Evolutionary conservation across 2,888 invertebrate genomes (phyloP), one percentile per base, ranked within the genome.

Genomic region (Microchrysa polita): DNA sequence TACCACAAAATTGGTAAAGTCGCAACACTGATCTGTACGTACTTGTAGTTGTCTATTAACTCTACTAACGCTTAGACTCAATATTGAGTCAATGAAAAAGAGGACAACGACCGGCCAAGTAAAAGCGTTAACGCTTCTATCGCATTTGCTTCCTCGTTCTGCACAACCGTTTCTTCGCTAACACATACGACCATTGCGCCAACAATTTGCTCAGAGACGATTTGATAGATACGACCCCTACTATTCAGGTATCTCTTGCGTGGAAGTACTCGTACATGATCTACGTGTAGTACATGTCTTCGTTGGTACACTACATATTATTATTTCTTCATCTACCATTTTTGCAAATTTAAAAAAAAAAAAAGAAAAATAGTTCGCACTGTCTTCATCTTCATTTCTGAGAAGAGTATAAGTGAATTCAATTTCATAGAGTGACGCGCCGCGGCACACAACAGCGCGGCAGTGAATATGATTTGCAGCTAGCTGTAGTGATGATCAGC

Each of bases 61-160:
- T 14, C 44, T n/a, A n/a, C n/a, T 48, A 34, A 65, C 65, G 48
- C 48, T 65, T 61, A 61, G 61, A 16, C 67, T 48, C 63, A 27
- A 53, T n/a, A n/a, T 67, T 59, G 67, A 55, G 23, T 74, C 73
- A 74, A 74, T 74, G 74, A 73, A 74, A 74, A 74, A 55, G 72
- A 74, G 74, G 74, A 72, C 73, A 67, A 74, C 65, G 74, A 74
- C 74, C 74, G 74, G n/a, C 72, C 57, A 74, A 74, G 65, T 65
- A 65, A 65, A 57, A 69, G 42, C 69, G 55, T 55, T 2, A 55
- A 69, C 40, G 69, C 57, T 69, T 20, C 40, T 55, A 55, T 55
- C 14, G 55, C n/a, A n/a, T 55, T 69, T 57, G 69, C 40, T 69
- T 69, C 69, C 57, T 69, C 55, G 55, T 40, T 34, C 42, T 67